phyloP scores from a whole-genome alignment of 1,140 invertebrate species.

The Trachymyrmex septentrionalis region DNA sequence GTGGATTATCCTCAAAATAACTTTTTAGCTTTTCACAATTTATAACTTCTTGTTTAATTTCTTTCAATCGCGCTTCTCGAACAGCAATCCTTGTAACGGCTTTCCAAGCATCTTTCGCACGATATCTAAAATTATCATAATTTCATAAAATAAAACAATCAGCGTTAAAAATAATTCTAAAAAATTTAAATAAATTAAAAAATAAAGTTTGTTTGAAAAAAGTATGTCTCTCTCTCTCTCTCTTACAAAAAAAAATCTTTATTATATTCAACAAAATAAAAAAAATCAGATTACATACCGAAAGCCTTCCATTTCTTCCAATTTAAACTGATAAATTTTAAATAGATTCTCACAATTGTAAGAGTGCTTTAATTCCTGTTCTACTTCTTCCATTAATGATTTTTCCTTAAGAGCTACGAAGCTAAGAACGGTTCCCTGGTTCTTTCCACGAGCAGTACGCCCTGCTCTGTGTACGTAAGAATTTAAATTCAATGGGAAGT shows the following conservation, averaged over 20 bases:
- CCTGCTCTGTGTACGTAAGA: constrained; percentile 98
- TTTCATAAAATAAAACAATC: not conserved
- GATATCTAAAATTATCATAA: constrained; percentile 87
- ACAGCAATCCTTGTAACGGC: constrained; percentile 96
- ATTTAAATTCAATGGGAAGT: constrained; percentile 95
- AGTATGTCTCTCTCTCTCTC: too few relatives aligned
- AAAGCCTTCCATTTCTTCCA: constrained; percentile 98
- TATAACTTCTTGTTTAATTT: constrained; percentile 98
- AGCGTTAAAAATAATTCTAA: not conserved
- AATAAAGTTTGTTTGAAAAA: too few relatives aligned
- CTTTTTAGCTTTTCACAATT: constrained; percentile 92
- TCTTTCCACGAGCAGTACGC: constrained; percentile 96
- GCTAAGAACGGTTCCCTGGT: constrained; percentile 97
- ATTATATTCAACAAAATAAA: too few relatives aligned
- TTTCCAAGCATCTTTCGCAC: constrained; percentile 97
- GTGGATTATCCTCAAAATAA: constrained; percentile 98
- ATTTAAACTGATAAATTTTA: constrained; percentile 97
- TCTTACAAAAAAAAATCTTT: too few relatives aligned
- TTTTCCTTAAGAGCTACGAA: constrained; percentile 96
- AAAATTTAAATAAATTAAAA: not conserved
- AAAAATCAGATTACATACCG: constrained; percentile 82
- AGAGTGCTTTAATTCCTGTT: constrained; percentile 90
- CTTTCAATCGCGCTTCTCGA: constrained; percentile 96
- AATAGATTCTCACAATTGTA: constrained; percentile 87
- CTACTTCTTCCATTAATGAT: constrained; percentile 91